Base-by-base conservation (phyloP, 2,888 invertebrate species). In the Hirtodrosophila duncani region DNA sequence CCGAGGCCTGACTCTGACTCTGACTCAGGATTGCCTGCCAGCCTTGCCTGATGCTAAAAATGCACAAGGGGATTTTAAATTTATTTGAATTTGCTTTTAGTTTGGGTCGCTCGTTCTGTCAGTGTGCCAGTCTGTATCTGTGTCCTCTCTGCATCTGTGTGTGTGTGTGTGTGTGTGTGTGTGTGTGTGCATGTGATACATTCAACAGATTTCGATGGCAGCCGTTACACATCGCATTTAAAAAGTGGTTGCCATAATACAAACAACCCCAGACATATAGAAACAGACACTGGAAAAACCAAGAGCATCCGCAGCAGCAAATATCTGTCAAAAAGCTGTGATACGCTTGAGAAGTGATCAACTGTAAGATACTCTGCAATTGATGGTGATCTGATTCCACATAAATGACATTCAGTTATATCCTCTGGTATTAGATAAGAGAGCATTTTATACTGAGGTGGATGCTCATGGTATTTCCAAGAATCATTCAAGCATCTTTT, bases 11-110 rank as follows among this genome's bases (percentile, higher is more conserved):
- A 23, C 30, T 27, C 36, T n/a, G 7, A 13, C 20, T 10, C 31
- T 10, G 10, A 24, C 10, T 11, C 41, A 41, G 31, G 21, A 30
- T 34, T 53, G 31, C 61, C 34, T 10, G 49, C 24, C 59, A 26
- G 57, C 49, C 37, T 63, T 55, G 61, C 61, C 45, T 66, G 59
- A 67, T 55, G 71, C 80, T 81, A 75, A 81, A 81, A 78, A 81
- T 78, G 67, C 80, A 78, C 81, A 67, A 60, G 74, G 79, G 80
- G 78, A 71, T 77, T 75, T 67, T 64, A 65, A 77, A 78, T 81
- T 71, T 77, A 81, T 80, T 81, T 81, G 80, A 71, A 80, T 80
- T 81, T 81, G 80, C 80, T 81, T 80, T 81, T 81, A 81, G 81
- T 75, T 77, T 71, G 48, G 59, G 57, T 43, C 39, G 29, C 27